Base-by-base conservation (phyloP, 2,888 invertebrate species). In the Crematogaster levior region DNA sequence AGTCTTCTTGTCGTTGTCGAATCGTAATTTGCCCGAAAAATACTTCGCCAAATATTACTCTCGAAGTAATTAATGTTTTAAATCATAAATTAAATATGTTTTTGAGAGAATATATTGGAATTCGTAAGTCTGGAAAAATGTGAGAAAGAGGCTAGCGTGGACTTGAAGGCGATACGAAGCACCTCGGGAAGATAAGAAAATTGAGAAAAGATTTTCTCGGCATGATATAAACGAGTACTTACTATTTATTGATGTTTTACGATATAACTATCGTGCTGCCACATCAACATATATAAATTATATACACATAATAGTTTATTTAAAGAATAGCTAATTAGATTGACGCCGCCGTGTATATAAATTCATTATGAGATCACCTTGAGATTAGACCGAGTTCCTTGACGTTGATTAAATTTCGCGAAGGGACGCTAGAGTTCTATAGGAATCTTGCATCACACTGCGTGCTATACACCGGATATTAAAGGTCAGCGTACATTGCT, bases 321-420 rank as follows among this genome's bases (percentile, higher is more conserved):
- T 77, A 56, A 56, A 79, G 43, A 68, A 56, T 24, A 18, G 34
- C 30, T 77, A 77, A 77, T 27, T 53, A 56, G 43, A 10, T 21
- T 27, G 63, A 46, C 21, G 12, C 18, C 56, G 66, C 40, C 12
- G 10, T 30, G 43, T 46, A 58, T 79, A 79, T 79, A 79, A 79
- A 79, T 79, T 68, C 56, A 79, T 66, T 56, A 68, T 18, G 56
- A 68, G 68, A 68, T 68, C 68, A 79, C 43, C 56, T 79, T 56
- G 56, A 68, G 68, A 79, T 79, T 79, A 77, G 66, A 75, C 7
- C 27, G 53, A 58, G 34, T 79, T 79, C 24, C 77, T 79, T 79
- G 77, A 79, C 77, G 77, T 79, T 79, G 77, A 79, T 79, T 79
- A 79, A 79, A 79, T 79, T 79, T 79, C 56, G 40, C 56, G 43